Base-by-base conservation (phyloP, 2,797 vertebrate genomes). In the Notoglanidium macrostoma region DNA sequence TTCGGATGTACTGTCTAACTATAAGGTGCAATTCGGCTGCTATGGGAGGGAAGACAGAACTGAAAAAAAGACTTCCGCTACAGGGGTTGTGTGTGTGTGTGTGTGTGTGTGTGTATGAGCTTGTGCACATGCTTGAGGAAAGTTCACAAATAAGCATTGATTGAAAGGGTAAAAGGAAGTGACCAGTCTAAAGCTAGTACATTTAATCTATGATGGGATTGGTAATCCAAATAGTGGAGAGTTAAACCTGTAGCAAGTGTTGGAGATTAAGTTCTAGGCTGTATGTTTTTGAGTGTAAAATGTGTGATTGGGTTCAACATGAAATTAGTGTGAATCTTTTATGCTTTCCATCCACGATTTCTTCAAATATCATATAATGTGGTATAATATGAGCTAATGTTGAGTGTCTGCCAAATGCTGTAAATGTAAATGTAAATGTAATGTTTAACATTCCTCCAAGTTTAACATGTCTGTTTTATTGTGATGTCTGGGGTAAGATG, bases 1-100 rank as follows among this genome's bases (percentile, higher is more conserved):
- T 84, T 86, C 3, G 29, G 80, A 88, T 86, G 49, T 76, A 73
- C 85, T 89, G 81, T 77, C 26, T 65, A 76, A 83, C 70, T 72
- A 46, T 88, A 87, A 88, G 85, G 78, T 91, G 72, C 74, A 54
- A 88, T 83, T 88, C 63, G 87, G 72, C 84, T 74, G 46, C 63
- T 84, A 76, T 77, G 67, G 73, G 68, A 91, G 85, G 90, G 87
- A 90, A 85, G 88, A 87, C 85, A 87, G 87, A 88, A 89, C 78
- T 87, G 85, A 90, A 57, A 90, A 83, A 78, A 83, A 72, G 68
- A 90, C 91, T 92, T 92, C 91, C 92, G 89, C 87, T 88, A 85
- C 90, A 65, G 78, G 54, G 78, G 78, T 73, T 87, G 68, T 32
- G 49, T 70, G 51, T 35, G 57, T 40, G 40, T 40, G 17, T 83